phyloP scores from a whole-genome alignment of 35 echinoderm and acorn worm species.

The Stichopus chloronotus region DNA sequence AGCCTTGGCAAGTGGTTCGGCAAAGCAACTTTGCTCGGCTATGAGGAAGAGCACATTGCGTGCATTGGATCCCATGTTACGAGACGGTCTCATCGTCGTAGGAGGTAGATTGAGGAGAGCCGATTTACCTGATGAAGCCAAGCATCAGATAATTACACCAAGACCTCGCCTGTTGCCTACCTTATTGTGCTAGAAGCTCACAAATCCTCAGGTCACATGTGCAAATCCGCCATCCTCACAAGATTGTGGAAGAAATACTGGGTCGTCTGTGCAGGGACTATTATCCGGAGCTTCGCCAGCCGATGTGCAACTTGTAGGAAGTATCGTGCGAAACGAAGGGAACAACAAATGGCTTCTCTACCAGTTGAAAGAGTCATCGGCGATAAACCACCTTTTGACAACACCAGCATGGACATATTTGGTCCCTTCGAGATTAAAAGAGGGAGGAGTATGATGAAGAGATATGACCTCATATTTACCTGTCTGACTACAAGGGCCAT shows the following conservation, averaged over 20 bases:
- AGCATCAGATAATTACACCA: too few species aligned
- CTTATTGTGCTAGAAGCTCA: too few species aligned
- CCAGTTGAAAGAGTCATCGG: conserved; percentile 33
- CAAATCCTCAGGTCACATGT: conserved; percentile 21
- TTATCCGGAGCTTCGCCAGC: conserved; percentile 42
- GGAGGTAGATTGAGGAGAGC: too few species aligned
- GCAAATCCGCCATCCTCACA: background rate
- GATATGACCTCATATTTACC: conserved; percentile 81
- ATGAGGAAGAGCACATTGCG: too few species aligned
- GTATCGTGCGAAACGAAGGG: conserved; percentile 6
- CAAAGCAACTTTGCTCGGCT: too few species aligned
- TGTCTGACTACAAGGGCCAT: conserved; percentile 68
- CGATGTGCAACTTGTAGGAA: conserved; percentile 29
- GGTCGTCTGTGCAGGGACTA: background rate
- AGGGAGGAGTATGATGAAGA: conserved; percentile 50
- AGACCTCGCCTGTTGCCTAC: too few species aligned
- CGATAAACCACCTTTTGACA: conserved; percentile 31
- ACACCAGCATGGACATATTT: conserved; percentile 27
- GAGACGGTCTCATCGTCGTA: too few species aligned
- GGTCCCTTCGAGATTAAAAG: conserved; percentile 29
- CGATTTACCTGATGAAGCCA: too few species aligned
- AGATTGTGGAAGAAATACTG: background rate
- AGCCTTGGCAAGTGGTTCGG: too few species aligned
- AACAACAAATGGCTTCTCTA: conserved; percentile 42
- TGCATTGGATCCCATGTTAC: too few species aligned